Percentiles rank a stretch among this genome's conserved stretches.
Evolutionary conservation across 2,797 vertebrate genomes (phyloP).

Genomic region (Manis pentadactyla): DNA sequence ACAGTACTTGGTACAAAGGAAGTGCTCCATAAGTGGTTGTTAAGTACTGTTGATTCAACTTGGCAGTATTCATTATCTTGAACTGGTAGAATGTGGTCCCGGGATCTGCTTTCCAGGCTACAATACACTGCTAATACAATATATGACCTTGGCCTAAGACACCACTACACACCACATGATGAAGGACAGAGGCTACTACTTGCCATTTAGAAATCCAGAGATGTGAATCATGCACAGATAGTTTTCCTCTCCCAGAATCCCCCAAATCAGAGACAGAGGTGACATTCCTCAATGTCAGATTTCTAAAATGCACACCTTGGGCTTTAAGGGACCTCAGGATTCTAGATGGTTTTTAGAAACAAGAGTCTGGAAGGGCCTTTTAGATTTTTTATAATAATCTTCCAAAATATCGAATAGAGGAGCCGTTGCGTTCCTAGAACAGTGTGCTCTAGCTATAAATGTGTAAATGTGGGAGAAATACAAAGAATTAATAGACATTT

Average conservation of each 20-base stretch:
- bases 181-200: background rate
- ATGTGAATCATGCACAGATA: background rate
- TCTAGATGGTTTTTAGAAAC: background rate
- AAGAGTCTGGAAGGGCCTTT: background rate
- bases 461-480: background rate
- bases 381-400: background rate
- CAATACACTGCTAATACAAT: background rate
- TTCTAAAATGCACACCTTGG: background rate
- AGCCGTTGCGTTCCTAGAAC: background rate
- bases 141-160: background rate
- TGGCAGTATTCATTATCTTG: background rate
- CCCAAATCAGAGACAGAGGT: background rate
- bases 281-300: background rate
- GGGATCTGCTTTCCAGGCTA: background rate
- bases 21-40: background rate
- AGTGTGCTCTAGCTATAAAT: background rate
- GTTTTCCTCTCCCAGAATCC: background rate
- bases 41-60: background rate
- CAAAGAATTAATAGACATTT: constrained; percentile 21
- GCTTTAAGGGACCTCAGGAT: background rate
- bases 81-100: background rate
- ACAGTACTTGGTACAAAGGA: background rate
- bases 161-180: background rate
- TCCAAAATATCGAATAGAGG: background rate
- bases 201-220: background rate